Percentiles rank a stretch among this genome's conserved stretches.
phyloP scores from a whole-genome alignment of 2,888 invertebrate genomes.

The Hydrotaea diabolus region DNA sequence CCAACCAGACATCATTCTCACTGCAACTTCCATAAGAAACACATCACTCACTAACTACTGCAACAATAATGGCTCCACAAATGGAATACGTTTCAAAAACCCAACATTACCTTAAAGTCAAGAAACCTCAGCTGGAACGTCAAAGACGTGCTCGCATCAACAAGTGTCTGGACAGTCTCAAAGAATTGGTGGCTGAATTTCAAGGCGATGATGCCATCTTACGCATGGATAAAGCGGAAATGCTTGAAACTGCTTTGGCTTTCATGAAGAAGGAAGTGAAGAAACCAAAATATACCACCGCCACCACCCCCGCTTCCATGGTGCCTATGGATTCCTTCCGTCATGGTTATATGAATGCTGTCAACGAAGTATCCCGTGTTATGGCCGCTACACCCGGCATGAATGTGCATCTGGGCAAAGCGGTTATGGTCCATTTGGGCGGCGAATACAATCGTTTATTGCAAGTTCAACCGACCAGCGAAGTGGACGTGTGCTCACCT shows the following conservation, averaged over 20 bases:
- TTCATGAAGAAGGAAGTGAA: slow-evolving; percentile 85
- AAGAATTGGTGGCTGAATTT: slow-evolving; percentile 89
- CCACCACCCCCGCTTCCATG: slow-evolving; percentile 84
- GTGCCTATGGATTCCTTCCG: slow-evolving; percentile 86
- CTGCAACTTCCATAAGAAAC: slow-evolving; percentile 46
- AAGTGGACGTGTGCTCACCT: slow-evolving; percentile 48
- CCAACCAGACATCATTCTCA: slow-evolving; percentile 64
- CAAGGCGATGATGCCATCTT: slow-evolving; percentile 94
- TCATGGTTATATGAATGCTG: slow-evolving; percentile 93
- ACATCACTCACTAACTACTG: slow-evolving; percentile 14
- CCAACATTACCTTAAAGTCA: slow-evolving; percentile 95
- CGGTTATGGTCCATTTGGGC: slow-evolving; percentile 93
- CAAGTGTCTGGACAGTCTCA: slow-evolving; percentile 93
- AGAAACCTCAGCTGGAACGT: slow-evolving; percentile 94
- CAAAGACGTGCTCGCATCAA: slow-evolving; percentile 94
- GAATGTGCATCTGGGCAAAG: slow-evolving; percentile 91
- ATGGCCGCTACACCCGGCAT: slow-evolving; percentile 92
- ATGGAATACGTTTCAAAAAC: slow-evolving; percentile 85
- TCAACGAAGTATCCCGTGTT: slow-evolving; percentile 92
- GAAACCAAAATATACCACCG: slow-evolving; percentile 84
- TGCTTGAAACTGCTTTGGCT: slow-evolving; percentile 91
- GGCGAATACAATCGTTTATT: slow-evolving; percentile 86
- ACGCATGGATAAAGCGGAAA: slow-evolving; percentile 94
- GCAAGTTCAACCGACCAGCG: slow-evolving; percentile 55
- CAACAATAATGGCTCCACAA: slow-evolving; percentile 67